Percentiles rank a stretch among this genome's conserved stretches.
phyloP scores from a whole-genome alignment of 2,113 vertebrate genomes.

The Brachypteracias leptosomus region DNA sequence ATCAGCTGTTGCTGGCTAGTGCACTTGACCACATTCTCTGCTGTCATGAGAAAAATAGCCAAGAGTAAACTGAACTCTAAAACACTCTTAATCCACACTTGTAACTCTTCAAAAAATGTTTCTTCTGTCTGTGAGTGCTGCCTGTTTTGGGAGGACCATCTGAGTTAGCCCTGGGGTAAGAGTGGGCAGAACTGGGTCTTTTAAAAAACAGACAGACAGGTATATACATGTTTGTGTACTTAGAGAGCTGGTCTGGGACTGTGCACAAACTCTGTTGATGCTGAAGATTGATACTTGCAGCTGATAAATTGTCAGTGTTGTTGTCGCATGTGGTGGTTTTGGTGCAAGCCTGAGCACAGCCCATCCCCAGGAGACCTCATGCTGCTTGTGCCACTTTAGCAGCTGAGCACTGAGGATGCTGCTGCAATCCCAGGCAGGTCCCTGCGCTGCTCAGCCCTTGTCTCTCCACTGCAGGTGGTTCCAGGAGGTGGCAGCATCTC shows the following conservation, averaged over 20 bases:
- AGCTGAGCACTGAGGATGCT: not conserved
- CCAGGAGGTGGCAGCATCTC: slow-evolving; percentile 79
- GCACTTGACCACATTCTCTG: not conserved
- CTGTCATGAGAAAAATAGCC: not conserved
- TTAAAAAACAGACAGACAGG: not conserved
- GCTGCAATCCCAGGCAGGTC: not conserved
- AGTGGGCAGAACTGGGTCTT: not conserved
- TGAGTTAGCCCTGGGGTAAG: not conserved
- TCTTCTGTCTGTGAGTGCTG: not conserved
- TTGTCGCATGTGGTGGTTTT: not conserved
- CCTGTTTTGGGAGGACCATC: not conserved
- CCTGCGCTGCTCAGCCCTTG: rapidly evolving
- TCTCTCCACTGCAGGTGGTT: slow-evolving; percentile 77
- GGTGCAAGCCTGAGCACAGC: not conserved
- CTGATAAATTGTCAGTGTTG: not conserved
- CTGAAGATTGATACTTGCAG: not conserved
- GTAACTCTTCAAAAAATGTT: not conserved
- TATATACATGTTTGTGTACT: not conserved
- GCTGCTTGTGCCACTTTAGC: not conserved
- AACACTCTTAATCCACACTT: not conserved
- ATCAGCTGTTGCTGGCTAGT: not conserved
- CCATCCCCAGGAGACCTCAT: not conserved
- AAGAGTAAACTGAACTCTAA: not conserved
- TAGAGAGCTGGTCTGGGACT: not conserved
- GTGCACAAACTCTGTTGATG: not conserved